Conservation (phyloP, 1,140 invertebrate genomes). For the Ooceraea biroi region DNA sequence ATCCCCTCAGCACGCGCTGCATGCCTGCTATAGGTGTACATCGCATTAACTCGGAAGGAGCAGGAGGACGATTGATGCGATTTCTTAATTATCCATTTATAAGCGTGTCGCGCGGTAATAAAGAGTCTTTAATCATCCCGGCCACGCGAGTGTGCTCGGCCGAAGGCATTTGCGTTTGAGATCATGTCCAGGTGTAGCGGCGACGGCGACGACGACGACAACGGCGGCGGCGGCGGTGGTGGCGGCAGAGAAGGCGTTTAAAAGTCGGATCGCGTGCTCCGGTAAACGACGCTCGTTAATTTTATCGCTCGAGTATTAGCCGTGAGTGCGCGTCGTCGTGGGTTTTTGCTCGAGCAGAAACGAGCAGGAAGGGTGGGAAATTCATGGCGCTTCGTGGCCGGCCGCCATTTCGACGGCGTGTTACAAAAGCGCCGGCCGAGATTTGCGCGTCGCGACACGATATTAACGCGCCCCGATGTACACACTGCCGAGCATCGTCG, state of each 20-base stretch:
- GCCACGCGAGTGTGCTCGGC: background rate
- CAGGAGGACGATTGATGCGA: slow-evolving; percentile 8
- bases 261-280: slow-evolving; percentile 53
- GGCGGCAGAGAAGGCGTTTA: background rate
- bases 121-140: slow-evolving; percentile 13
- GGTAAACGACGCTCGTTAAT: slow-evolving; percentile 50
- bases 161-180: background rate
- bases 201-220: too few relatives aligned
- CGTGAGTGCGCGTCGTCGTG: slow-evolving; percentile 9
- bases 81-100: slow-evolving; percentile 31
- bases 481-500: slow-evolving; percentile 1
- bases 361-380: slow-evolving; percentile 10
- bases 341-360: slow-evolving; percentile 15
- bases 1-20: slow-evolving; percentile 20
- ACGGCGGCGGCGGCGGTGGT: too few relatives aligned
- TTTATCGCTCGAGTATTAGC: slow-evolving; percentile 44
- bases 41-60: slow-evolving; percentile 1
- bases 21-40: background rate
- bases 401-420: background rate
- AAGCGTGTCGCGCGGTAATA: slow-evolving; percentile 30
- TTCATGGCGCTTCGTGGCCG: slow-evolving; percentile 23
- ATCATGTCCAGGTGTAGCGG: too few relatives aligned
- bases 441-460: background rate
- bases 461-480: slow-evolving; percentile 3
- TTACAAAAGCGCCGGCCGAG: slow-evolving; percentile 31